A percentile compares a stretch with the other conserved stretches of the same genome.
Conservation (phyloP, 2,888 invertebrate genomes). For the Papilio protenor region DNA sequence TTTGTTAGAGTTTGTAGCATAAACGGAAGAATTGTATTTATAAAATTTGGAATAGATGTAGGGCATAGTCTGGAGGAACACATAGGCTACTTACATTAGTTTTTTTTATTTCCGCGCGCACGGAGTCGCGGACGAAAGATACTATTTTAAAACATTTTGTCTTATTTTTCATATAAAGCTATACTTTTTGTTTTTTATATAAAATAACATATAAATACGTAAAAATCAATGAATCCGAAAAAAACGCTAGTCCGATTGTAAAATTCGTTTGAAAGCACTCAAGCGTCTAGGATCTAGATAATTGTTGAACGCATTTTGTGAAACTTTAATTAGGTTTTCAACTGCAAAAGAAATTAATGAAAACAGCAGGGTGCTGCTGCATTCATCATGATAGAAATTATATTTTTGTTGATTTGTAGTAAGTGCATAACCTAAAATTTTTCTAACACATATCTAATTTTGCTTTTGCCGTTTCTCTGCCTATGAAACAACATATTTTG, state of each 20-base stretch:
- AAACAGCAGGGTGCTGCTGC: not conserved
- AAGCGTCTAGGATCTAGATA: constrained; percentile 7
- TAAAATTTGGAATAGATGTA: too few relatives aligned
- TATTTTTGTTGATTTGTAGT: not conserved
- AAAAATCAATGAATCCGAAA: not conserved
- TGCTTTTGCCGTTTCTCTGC: not conserved
- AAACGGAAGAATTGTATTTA: too few relatives aligned
- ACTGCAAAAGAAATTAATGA: not conserved
- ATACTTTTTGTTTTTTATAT: not conserved
- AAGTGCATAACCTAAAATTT: not conserved
- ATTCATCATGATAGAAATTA: not conserved
- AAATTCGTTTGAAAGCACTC: not conserved
- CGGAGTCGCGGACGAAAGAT: not conserved
- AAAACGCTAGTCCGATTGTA: not conserved
- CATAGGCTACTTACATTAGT: too few relatives aligned
- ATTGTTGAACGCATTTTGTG: not conserved
- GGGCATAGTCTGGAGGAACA: too few relatives aligned
- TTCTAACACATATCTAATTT: not conserved
- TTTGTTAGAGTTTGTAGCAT: too few relatives aligned
- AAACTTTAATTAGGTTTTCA: constrained; percentile 2
- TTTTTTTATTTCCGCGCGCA: too few relatives aligned
- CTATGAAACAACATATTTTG: not conserved
- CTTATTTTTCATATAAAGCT: too few relatives aligned
- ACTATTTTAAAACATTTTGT: too few relatives aligned
- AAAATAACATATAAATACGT: not conserved